A percentile compares a stretch with the other conserved stretches of the same genome.
These are phyloP conservation scores for Heterotilapia buettikoferi DNA, from an alignment of 2,113 vertebrate genomes.

Conservation along the genomic window DNA sequence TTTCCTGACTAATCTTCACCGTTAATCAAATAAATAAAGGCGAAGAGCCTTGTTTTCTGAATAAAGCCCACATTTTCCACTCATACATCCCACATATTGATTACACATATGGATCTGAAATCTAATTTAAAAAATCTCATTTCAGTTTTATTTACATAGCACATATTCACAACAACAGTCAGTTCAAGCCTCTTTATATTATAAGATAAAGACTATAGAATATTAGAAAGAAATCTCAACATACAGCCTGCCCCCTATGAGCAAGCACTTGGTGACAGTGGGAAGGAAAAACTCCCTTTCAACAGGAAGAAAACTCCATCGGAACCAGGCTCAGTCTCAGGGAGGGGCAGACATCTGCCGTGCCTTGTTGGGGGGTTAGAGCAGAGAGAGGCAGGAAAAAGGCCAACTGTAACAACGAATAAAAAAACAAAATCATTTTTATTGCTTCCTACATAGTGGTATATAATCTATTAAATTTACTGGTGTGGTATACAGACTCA, in stretches of 20 bases:
- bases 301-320: background rate
- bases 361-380: background rate
- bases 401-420: background rate
- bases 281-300: background rate
- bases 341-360: background rate
- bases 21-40: background rate
- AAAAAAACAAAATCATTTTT: background rate
- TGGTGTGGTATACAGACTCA: background rate
- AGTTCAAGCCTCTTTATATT: background rate
- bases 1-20: background rate
- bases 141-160: background rate
- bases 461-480: background rate
- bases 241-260: background rate
- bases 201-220: background rate
- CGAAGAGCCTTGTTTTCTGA: background rate
- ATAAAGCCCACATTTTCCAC: background rate
- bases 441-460: background rate
- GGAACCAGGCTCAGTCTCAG: background rate
- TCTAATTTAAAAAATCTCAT: rapidly evolving
- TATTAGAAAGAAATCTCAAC: background rate
- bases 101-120: background rate
- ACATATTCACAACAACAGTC: background rate
- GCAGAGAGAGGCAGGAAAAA: background rate
- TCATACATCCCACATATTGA: background rate
- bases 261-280: background rate